Evolutionary conservation across 2,113 vertebrate genomes (phyloP), one percentile per base, ranked within the genome.

Genomic region (Cavia porcellus): DNA sequence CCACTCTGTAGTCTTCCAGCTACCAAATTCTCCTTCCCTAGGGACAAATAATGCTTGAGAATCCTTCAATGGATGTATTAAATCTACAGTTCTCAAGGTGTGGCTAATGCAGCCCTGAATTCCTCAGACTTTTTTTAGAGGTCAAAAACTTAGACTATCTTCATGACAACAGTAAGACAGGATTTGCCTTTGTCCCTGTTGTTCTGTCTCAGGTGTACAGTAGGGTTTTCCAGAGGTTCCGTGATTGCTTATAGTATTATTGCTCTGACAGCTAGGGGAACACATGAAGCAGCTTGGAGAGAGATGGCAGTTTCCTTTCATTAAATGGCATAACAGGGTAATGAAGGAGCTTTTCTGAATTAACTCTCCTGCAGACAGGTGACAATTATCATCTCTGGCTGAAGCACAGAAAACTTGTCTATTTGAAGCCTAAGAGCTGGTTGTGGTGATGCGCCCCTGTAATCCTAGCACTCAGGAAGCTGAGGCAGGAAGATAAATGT

Each of bases 301-400:
- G 19, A 77, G 50, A 0, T 14, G 2, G 17, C 68, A 62, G 38
- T 30, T 68, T 90, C 70, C 83, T 95, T 47, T 82, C 88, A 88
- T 80, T 50, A 72, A 92, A 74, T 80, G 15, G 19, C 79, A n/a
- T 50, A 91, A 84, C 1, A 38, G 3, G 35, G 24, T 42, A 93
- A 88, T 84, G 59, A 14, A 84, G 50, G n/a, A 79, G 52, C 30
- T 79, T 77, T 82, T 93, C 38, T 52, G 35, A 13, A 90, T 42
- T 52, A 96, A 90, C 30, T 35, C 61, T 88, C 4, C 19, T 15
- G 61, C 6, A 72, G 5, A 81, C 28, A 92, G 55, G 20, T 75
- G 92, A 96, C 52, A 94, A 94, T 45, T 15, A 82, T 52, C 61
- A 89, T 86, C 38, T 77, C 50, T 62, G 22, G 10, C 66, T 61